Evolutionary conservation across 1,140 invertebrate species (phyloP).

Genomic region (Bombus haemorrhoidalis): DNA sequence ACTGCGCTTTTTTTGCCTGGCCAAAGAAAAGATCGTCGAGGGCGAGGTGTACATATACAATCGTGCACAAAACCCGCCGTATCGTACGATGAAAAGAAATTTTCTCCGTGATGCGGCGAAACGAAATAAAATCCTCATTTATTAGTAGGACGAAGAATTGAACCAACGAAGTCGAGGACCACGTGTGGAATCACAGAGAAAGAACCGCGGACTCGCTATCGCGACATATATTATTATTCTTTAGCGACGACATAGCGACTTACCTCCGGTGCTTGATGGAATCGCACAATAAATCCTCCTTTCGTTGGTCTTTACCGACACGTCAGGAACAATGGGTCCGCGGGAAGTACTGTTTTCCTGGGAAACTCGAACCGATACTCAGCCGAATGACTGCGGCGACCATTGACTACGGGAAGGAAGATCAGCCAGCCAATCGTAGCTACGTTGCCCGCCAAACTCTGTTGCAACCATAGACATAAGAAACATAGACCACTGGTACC

Average conservation of each 20-base stretch:
- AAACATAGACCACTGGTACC: too few relatives aligned
- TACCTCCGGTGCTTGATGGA: conserved; percentile 53
- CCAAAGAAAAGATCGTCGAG: conserved; percentile 48
- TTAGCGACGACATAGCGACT: conserved; percentile 29
- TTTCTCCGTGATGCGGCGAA: background rate
- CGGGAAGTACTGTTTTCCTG: conserved; percentile 70
- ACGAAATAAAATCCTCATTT: background rate
- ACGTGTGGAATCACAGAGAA: conserved; percentile 70
- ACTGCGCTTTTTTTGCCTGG: conserved; percentile 66
- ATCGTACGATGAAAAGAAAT: background rate
- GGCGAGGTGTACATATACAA: conserved; percentile 34
- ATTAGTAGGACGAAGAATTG: conserved; percentile 5
- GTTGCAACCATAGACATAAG: conserved; percentile 16
- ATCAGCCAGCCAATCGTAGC: conserved; percentile 68
- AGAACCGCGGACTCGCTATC: conserved; percentile 39
- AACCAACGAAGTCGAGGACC: conserved; percentile 59
- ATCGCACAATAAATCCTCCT: conserved; percentile 42
- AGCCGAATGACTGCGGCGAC: conserved; percentile 68
- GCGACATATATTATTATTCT: conserved; percentile 3
- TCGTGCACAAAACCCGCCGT: background rate
- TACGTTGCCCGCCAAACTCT: conserved; percentile 57
- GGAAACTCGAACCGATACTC: conserved; percentile 73
- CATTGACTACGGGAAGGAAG: conserved; percentile 71
- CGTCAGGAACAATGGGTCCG: conserved; percentile 64
- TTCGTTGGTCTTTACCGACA: conserved; percentile 47